Percentiles rank a stretch among this genome's conserved stretches.
phyloP scores from a whole-genome alignment of 1,140 invertebrate species.

The Lucilia sericata region DNA sequence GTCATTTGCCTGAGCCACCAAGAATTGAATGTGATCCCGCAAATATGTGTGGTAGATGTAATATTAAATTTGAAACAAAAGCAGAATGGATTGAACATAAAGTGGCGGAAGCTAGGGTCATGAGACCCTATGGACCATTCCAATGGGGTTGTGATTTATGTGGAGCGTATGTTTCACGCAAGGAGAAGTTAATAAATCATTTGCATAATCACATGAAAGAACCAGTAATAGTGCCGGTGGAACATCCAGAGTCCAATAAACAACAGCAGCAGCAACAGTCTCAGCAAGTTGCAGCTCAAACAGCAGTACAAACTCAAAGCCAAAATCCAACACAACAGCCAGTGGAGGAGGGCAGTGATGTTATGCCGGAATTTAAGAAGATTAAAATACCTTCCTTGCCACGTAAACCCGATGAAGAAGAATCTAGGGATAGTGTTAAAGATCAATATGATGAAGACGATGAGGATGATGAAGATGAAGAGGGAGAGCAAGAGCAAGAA shows the following conservation, averaged over 20 bases:
- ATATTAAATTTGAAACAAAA: conserved; percentile 58
- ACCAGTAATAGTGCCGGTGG: conserved; percentile 60
- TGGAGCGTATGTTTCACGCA: conserved; percentile 64
- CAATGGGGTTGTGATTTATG: conserved; percentile 67
- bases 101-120: conserved; percentile 60
- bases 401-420: conserved; percentile 16
- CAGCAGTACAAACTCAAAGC: not conserved
- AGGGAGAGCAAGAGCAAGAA: not conserved
- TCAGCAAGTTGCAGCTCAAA: not conserved
- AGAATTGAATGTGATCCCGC: conserved; percentile 59
- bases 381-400: conserved; percentile 28
- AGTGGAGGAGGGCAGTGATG: not conserved
- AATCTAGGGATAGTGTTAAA: conserved; percentile 14
- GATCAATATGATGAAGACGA: conserved; percentile 34
- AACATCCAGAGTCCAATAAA: conserved; percentile 41
- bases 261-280: not conserved
- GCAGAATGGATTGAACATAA: conserved; percentile 66
- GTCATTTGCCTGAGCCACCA: conserved; percentile 59
- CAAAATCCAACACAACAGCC: not conserved
- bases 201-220: conserved; percentile 65
- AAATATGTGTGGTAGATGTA: conserved; percentile 58
- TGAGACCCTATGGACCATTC: conserved; percentile 63
- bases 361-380: conserved; percentile 21
- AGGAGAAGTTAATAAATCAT: conserved; percentile 66
- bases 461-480: conserved; percentile 27